Evolutionary conservation across 2,797 vertebrate genomes (phyloP).

Genomic region (Amblyraja radiata): DNA sequence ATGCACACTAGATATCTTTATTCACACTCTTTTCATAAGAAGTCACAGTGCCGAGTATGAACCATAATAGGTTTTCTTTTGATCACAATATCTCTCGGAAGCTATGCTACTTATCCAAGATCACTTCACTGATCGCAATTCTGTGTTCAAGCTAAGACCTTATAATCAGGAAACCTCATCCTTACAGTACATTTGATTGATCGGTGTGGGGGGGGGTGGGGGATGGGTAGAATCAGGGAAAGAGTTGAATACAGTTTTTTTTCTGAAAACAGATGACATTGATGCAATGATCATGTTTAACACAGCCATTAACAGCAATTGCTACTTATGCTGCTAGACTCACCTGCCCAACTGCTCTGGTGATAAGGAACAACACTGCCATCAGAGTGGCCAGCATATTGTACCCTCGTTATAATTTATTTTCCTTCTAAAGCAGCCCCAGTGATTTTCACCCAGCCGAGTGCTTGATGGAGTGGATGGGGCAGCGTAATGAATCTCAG

Average conservation of each 20-base stretch:
- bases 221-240: background rate
- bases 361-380: background rate
- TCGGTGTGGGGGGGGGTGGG: too few relatives aligned
- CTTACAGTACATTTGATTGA: background rate
- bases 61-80: background rate
- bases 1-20: background rate
- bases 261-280: background rate
- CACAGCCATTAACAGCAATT: background rate
- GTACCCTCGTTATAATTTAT: too few relatives aligned
- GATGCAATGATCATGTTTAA: background rate
- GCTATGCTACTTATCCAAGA: background rate
- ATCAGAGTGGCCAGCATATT: conserved; percentile 10
- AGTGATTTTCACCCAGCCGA: background rate
- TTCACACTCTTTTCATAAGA: background rate
- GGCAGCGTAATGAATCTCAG: background rate
- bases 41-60: background rate
- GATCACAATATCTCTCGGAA: background rate
- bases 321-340: background rate
- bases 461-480: background rate
- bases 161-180: background rate
- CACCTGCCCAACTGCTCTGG: background rate
- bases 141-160: background rate
- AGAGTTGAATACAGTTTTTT: background rate
- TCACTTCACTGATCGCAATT: background rate
- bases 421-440: background rate